These are phyloP conservation scores for Copidosoma floridanum DNA, from an alignment of 1,140 invertebrate genomes.

Conservation along the genomic window DNA sequence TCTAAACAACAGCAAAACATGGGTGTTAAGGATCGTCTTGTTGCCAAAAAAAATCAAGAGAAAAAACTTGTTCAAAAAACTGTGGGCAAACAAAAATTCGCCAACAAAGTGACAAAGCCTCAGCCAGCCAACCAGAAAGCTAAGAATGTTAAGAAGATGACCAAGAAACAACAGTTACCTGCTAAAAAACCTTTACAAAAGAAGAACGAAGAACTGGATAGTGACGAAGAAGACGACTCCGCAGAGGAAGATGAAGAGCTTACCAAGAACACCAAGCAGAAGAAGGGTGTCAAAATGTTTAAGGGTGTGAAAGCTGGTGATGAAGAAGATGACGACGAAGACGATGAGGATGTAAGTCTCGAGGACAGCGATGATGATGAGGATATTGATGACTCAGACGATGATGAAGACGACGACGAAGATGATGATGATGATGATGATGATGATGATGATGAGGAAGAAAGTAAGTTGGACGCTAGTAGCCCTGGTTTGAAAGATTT, in stretches of 20 bases:
- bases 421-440: slow-evolving; percentile 25
- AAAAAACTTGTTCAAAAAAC: neutral
- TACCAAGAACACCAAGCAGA: slow-evolving; percentile 9
- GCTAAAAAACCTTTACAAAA: neutral
- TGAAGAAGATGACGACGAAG: slow-evolving; percentile 17
- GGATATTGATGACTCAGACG: slow-evolving; percentile 17
- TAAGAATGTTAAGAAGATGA: neutral
- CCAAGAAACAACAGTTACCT: neutral
- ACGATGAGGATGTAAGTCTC: slow-evolving; percentile 2
- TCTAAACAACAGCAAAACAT: neutral
- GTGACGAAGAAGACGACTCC: slow-evolving; percentile 2
- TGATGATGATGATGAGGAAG: slow-evolving; percentile 15
- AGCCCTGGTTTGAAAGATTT: slow-evolving; percentile 25
- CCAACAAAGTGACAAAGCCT: neutral
- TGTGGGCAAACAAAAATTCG: neutral
- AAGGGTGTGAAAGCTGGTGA: slow-evolving; percentile 24
- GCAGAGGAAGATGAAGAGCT: slow-evolving; percentile 17
- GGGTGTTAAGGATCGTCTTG: neutral
- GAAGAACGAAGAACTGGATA: neutral
- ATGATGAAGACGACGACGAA: slow-evolving; percentile 10
- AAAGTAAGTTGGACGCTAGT: slow-evolving; percentile 24
- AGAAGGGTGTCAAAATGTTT: slow-evolving; percentile 37
- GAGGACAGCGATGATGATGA: slow-evolving; percentile 12
- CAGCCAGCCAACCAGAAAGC: neutral
- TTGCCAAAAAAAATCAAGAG: neutral